Percentiles rank a stretch among this genome's conserved stretches.
phyloP scores from a whole-genome alignment of 2,797 vertebrate genomes.

The Gymnothorax javanicus region DNA sequence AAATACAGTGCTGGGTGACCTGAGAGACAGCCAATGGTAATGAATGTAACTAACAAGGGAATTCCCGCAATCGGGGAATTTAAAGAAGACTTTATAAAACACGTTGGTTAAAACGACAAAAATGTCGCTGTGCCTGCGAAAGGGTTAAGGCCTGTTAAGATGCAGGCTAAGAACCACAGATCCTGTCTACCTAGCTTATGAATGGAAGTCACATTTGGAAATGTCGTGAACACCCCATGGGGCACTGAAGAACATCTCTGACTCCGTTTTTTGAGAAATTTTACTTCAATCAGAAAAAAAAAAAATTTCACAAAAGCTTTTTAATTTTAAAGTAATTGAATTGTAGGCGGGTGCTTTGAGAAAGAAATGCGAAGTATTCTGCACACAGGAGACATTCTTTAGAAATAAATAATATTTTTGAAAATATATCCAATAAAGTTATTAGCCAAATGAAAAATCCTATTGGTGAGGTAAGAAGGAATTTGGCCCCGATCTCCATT shows the following conservation, averaged over 20 bases:
- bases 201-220: background rate
- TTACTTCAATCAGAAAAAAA: background rate
- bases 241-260: background rate
- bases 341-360: background rate
- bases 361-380: background rate
- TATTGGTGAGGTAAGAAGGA: background rate
- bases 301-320: background rate
- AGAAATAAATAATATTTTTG: too few species aligned
- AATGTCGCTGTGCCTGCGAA: too few species aligned
- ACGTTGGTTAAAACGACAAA: too few species aligned
- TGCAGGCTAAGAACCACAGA: background rate
- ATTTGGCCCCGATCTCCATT: background rate
- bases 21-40: too few species aligned
- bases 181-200: background rate
- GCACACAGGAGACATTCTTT: too few species aligned
- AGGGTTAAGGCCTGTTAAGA: background rate
- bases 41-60: too few species aligned
- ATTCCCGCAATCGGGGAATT: too few species aligned
- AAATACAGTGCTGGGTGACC: too few species aligned
- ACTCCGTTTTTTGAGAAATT: background rate
- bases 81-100: too few species aligned
- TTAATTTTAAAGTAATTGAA: background rate
- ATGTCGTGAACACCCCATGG: background rate
- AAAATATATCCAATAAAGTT: too few species aligned
- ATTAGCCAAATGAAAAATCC: too few species aligned